Conservation (phyloP, 92 coral and sea anemone genomes). For the Phenganax stokvisi region DNA sequence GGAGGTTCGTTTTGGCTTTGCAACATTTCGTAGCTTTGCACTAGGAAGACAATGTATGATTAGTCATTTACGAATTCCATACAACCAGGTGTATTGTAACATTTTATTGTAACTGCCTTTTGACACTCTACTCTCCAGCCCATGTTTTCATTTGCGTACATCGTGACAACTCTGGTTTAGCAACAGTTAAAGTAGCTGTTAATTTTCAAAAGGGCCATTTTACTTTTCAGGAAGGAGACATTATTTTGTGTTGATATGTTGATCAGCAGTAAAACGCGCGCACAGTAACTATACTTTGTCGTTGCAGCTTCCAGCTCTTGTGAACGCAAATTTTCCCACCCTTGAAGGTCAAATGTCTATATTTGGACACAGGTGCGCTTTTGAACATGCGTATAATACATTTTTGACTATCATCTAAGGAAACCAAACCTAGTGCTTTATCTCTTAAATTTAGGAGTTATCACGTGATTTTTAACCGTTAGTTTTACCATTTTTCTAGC, state of each 20-base stretch:
- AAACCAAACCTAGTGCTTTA: too few species aligned
- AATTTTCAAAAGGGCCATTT: not conserved
- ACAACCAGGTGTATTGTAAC: too few species aligned
- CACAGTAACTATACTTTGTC: not conserved
- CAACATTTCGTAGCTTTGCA: not conserved
- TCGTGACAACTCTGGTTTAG: not conserved
- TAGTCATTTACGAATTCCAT: not conserved
- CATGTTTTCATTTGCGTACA: too few species aligned
- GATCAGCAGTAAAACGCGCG: not conserved
- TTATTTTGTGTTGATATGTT: not conserved
- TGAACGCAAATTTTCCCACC: conserved; percentile 75
- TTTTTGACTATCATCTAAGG: not conserved
- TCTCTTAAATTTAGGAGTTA: not conserved
- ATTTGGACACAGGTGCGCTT: conserved; percentile 78
- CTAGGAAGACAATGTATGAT: not conserved
- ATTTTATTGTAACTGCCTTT: too few species aligned
- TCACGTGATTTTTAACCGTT: not conserved
- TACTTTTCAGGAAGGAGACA: not conserved
- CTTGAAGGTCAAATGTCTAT: conserved; percentile 70
- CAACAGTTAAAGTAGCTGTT: not conserved
- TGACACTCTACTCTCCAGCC: too few species aligned
- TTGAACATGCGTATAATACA: not conserved
- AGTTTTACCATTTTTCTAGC: conserved; percentile 41
- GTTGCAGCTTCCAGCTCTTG: conserved; percentile 72
- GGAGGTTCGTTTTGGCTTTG: conserved; percentile 54